Conservation (phyloP, 2,113 vertebrate genomes). For the Tetrao urogallus region DNA sequence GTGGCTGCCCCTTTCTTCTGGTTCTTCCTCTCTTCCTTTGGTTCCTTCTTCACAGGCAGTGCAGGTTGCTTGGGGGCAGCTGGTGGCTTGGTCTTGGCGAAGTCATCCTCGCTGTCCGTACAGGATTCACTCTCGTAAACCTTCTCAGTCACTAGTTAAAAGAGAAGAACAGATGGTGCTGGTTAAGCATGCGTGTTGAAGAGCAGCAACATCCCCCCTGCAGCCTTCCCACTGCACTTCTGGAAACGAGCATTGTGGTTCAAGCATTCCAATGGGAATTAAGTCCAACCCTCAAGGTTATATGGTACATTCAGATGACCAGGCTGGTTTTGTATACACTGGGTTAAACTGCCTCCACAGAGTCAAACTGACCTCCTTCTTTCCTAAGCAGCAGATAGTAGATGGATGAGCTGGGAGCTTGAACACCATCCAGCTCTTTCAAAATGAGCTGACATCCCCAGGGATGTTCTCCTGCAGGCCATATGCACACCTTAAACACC, state of each 20-base stretch:
- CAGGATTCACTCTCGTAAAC: constrained; percentile 92
- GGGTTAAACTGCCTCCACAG: not conserved
- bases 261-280: not conserved
- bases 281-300: not conserved
- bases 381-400: not conserved
- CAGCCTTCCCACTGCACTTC: not conserved
- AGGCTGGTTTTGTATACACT: not conserved
- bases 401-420: not conserved
- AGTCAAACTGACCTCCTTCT: not conserved
- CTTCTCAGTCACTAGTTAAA: constrained; percentile 91
- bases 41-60: constrained; percentile 58
- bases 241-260: not conserved
- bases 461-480: fast-evolving
- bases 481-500: not conserved
- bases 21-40: constrained; percentile 80
- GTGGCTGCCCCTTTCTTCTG: constrained; percentile 79
- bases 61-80: constrained; percentile 37
- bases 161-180: not conserved
- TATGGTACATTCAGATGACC: not conserved
- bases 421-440: not conserved
- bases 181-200: not conserved
- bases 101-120: constrained; percentile 87
- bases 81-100: constrained; percentile 49
- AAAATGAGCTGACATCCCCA: not conserved
- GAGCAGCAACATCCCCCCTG: not conserved